Percentiles rank a stretch among this genome's conserved stretches.
Conservation (phyloP, 2,113 vertebrate genomes). For the Rana temporaria region DNA sequence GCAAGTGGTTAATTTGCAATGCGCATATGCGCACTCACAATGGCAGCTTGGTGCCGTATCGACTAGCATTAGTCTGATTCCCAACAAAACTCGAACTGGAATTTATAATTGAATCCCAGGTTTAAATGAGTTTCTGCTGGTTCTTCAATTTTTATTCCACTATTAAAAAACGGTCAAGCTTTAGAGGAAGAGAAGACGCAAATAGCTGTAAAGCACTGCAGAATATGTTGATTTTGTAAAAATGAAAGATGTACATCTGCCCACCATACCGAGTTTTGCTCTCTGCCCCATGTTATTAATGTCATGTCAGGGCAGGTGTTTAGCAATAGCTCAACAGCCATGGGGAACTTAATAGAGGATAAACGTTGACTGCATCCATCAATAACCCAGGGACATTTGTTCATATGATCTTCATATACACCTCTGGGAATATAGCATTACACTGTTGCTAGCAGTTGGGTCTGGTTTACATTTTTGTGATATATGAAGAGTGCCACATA, state of each 20-base stretch:
- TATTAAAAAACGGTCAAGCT: too few species aligned
- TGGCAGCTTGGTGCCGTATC: too few species aligned
- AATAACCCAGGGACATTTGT: background rate
- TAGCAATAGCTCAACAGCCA: background rate
- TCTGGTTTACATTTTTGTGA: conserved; percentile 24
- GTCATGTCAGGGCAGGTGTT: conserved; percentile 6
- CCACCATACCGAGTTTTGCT: background rate
- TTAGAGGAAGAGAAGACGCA: too few species aligned
- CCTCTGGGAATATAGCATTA: conserved; percentile 6
- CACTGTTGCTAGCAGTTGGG: background rate
- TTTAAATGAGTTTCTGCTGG: too few species aligned
- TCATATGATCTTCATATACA: background rate
- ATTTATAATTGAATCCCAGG: too few species aligned
- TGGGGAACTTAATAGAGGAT: background rate
- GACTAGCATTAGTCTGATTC: too few species aligned
- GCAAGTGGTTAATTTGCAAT: too few species aligned
- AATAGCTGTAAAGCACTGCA: too few species aligned
- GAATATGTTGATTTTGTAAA: too few species aligned
- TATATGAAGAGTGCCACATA: background rate
- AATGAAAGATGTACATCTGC: background rate
- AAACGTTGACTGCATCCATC: background rate
- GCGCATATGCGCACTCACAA: too few species aligned
- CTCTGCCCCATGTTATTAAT: background rate
- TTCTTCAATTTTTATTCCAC: too few species aligned
- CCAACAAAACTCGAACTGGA: too few species aligned